phyloP scores from a whole-genome alignment of 92 coral and sea anemone species.

The Anthopleura xanthogrammica region DNA sequence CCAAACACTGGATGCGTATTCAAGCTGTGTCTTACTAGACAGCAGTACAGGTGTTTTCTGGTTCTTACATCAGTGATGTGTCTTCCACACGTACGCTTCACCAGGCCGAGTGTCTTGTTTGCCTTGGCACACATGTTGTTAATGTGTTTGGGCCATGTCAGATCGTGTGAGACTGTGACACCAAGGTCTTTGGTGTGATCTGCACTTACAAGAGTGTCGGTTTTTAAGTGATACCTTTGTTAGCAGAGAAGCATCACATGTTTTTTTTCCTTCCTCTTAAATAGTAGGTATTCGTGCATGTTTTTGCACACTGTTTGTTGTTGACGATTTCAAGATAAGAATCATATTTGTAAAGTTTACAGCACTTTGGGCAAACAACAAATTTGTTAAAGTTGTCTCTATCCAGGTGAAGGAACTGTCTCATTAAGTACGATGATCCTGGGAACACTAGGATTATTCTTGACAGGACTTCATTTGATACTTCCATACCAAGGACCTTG shows the following conservation, averaged over 20 bases:
- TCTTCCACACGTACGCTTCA: too few species aligned
- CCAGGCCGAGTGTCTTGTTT: too few species aligned
- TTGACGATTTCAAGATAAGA: not conserved
- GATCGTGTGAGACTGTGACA: too few species aligned
- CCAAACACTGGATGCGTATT: too few species aligned
- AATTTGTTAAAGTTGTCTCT: conserved; percentile 50
- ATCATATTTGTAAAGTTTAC: conserved; percentile 30
- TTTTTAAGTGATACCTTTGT: conserved; percentile 3
- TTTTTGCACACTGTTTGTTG: conserved; percentile 3
- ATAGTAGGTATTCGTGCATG: not conserved
- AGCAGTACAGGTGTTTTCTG: too few species aligned
- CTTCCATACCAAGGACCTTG: conserved; percentile 48
- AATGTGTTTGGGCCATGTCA: too few species aligned
- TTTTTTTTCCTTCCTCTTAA: conserved; percentile 10
- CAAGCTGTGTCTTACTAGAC: too few species aligned
- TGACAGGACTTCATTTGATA: conserved; percentile 33
- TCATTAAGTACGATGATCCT: conserved; percentile 34
- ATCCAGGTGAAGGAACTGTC: conserved; percentile 34
- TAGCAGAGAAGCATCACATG: not conserved
- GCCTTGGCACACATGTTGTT: too few species aligned
- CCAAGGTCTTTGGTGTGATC: too few species aligned
- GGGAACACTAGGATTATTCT: conserved; percentile 36
- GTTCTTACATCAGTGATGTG: too few species aligned
- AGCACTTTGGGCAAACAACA: conserved; percentile 54
- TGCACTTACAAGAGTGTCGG: too few species aligned